Conservation (phyloP, 2,888 invertebrate species). For the Cerastis leucographa region DNA sequence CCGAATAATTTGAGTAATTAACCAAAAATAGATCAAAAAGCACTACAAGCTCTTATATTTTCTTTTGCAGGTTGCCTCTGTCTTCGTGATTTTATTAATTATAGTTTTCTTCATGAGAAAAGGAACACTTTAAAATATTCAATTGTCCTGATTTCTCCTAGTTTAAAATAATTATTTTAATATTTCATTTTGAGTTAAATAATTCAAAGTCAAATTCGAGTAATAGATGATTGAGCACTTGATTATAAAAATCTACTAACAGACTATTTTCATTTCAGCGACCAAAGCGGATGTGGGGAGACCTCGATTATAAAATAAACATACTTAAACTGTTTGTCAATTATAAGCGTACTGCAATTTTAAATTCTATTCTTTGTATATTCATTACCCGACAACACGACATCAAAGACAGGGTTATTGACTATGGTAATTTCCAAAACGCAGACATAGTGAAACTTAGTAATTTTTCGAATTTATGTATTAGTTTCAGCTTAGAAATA, state of each 20-base stretch:
- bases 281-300: conserved; percentile 69
- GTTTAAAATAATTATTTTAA: background rate
- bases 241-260: conserved; percentile 74
- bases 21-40: conserved; percentile 32
- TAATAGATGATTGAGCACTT: conserved; percentile 5
- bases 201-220: background rate
- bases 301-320: conserved; percentile 63
- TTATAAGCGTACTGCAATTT: conserved; percentile 67
- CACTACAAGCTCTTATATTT: conserved; percentile 74
- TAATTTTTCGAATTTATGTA: no score
- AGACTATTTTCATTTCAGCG: conserved; percentile 79
- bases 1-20: background rate
- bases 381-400: background rate
- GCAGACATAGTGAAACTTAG: no score
- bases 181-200: background rate
- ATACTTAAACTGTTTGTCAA: conserved; percentile 59
- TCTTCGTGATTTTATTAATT: conserved; percentile 63
- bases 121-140: conserved; percentile 42
- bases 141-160: conserved; percentile 47
- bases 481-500: background rate
- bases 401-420: background rate
- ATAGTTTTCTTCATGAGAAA: conserved; percentile 49
- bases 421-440: background rate
- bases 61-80: conserved; percentile 77
- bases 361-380: background rate